These are phyloP conservation scores for Pristionchus mayeri DNA, from an alignment of 2,888 invertebrate genomes.

Conservation along the genomic window DNA sequence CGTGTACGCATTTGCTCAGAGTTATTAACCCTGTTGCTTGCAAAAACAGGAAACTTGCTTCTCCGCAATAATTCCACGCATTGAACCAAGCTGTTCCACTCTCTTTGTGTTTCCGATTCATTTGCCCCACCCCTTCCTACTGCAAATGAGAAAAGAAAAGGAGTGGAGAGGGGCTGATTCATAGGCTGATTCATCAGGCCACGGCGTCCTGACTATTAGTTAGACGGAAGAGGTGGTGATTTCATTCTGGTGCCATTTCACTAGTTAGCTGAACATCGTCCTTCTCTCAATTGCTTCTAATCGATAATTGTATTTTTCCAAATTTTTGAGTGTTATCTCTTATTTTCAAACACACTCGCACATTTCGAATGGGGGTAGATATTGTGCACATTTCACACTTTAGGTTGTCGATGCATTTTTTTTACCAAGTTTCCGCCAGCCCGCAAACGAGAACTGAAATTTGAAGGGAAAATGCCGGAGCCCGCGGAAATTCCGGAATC, in stretches of 20 bases:
- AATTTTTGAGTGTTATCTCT: neutral
- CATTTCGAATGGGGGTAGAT: neutral
- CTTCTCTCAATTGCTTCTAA: neutral
- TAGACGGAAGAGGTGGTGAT: neutral
- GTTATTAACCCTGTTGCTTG: no score
- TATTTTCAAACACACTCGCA: neutral
- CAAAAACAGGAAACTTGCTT: no score
- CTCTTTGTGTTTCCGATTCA: conserved; percentile 34
- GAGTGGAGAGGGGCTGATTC: neutral
- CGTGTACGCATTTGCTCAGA: no score
- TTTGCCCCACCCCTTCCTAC: no score
- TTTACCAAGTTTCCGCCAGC: neutral
- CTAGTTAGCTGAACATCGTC: neutral
- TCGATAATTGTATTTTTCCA: neutral
- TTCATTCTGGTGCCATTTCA: conserved; percentile 5
- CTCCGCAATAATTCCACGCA: no score
- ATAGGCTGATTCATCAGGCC: neutral
- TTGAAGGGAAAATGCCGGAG: neutral
- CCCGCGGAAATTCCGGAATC: neutral
- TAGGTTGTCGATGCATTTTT: no score
- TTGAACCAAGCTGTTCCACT: no score
- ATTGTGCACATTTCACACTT: no score
- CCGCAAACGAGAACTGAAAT: no score
- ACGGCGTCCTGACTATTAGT: neutral
- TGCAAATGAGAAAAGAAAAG: neutral